Evolutionary conservation across 2,888 invertebrate species (phyloP).

Genomic region (Theristus sp.): DNA sequence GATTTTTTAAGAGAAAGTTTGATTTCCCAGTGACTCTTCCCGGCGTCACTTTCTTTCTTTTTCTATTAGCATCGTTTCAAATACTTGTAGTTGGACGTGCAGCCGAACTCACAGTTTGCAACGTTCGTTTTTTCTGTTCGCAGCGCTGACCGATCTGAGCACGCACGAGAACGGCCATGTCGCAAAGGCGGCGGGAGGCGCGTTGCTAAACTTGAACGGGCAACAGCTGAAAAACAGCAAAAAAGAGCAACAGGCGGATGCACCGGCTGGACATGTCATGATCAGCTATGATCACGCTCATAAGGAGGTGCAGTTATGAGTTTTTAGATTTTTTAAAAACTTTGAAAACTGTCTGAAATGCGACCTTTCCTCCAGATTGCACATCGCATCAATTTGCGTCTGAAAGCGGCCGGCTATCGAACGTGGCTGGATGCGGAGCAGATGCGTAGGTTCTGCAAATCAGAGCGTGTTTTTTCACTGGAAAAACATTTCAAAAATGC

Average conservation of each 20-base stretch:
- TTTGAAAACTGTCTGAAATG: background rate
- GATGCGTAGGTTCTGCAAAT: background rate
- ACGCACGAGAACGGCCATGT: background rate
- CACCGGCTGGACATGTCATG: background rate
- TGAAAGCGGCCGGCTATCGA: background rate
- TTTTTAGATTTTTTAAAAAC: background rate
- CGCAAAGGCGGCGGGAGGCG: background rate
- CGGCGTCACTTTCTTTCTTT: no score
- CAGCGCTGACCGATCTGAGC: background rate
- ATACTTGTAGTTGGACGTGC: no score
- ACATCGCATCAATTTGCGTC: background rate
- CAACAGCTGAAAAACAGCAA: background rate
- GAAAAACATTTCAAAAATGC: no score
- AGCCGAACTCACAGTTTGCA: no score
- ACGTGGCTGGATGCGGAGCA: background rate
- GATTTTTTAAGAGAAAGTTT: no score
- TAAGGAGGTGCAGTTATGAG: background rate
- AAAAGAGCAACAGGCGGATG: background rate
- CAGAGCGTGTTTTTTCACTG: no score
- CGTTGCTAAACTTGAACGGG: background rate
- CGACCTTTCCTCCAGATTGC: background rate
- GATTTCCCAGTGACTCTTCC: no score
- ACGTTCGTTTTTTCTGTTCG: background rate
- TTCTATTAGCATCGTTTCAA: no score
- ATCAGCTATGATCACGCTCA: background rate